Percentiles rank a stretch among this genome's conserved stretches.
Conservation (phyloP, 2,888 invertebrate species). For the Tachina fera region DNA sequence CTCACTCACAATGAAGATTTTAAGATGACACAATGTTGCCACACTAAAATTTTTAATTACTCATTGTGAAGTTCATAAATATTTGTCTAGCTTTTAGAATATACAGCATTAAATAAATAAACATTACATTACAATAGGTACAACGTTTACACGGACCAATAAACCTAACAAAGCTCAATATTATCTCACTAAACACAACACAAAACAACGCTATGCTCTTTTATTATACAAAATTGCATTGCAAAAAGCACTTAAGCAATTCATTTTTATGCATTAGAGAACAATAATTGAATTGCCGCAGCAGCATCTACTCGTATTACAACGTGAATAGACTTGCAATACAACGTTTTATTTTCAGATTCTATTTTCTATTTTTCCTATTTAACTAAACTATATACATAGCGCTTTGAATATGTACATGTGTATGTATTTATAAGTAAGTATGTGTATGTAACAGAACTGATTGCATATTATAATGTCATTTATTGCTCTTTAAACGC, state of each 20-base stretch:
- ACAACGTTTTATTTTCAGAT: background rate
- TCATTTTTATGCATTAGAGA: slow-evolving; percentile 67
- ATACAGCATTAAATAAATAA: too few relatives aligned
- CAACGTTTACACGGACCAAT: background rate
- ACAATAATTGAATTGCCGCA: slow-evolving; percentile 68
- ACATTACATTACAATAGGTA: too few relatives aligned
- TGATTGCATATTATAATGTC: slow-evolving; percentile 50
- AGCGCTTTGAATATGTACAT: background rate
- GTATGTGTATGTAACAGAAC: background rate
- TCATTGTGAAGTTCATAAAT: too few relatives aligned
- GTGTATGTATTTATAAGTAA: background rate
- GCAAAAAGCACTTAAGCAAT: slow-evolving; percentile 63
- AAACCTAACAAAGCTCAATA: background rate
- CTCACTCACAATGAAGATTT: too few relatives aligned
- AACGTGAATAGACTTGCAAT: slow-evolving; percentile 21
- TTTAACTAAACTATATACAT: background rate
- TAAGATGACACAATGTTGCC: too few relatives aligned
- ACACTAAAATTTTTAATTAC: too few relatives aligned
- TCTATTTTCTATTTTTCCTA: slow-evolving; percentile 14
- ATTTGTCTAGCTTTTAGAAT: too few relatives aligned
- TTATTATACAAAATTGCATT: slow-evolving; percentile 11
- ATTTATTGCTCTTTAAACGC: slow-evolving; percentile 64
- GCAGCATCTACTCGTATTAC: slow-evolving; percentile 51
- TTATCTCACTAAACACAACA: background rate
- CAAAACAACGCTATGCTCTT: background rate